A percentile compares a stretch with the other conserved stretches of the same genome.
Evolutionary conservation across 1,140 invertebrate species (phyloP).

Genomic region (Babylonia areolata): DNA sequence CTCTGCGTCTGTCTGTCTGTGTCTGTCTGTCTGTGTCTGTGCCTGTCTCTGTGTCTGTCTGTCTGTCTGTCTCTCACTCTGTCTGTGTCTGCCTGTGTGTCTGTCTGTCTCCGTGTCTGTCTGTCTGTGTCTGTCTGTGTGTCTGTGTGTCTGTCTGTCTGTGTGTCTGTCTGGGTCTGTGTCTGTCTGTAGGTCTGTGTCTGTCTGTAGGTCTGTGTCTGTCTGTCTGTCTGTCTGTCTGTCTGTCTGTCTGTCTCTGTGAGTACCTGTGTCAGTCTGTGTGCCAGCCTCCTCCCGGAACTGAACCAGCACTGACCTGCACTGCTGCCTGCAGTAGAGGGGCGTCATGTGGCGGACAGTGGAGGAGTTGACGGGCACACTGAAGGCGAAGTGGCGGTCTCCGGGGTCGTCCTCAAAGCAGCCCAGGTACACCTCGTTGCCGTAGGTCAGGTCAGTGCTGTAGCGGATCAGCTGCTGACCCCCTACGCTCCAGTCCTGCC

Average conservation of each 20-base stretch:
- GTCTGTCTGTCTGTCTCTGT: not conserved
- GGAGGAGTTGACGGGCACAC: constrained; percentile 24
- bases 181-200: too few species aligned
- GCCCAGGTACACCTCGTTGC: constrained; percentile 62
- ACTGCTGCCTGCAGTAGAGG: constrained; percentile 51
- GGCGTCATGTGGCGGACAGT: constrained; percentile 49
- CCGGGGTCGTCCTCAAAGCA: constrained; percentile 53
- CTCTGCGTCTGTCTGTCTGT: too few species aligned
- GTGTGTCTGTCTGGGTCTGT: too few species aligned
- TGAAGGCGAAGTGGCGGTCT: constrained; percentile 42
- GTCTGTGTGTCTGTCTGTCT: too few species aligned
- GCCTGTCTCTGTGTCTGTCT: too few species aligned
- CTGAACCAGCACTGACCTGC: constrained; percentile 57
- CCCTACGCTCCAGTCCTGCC: constrained; percentile 57
- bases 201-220: not conserved
- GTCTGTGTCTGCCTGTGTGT: too few species aligned
- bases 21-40: too few species aligned
- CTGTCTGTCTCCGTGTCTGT: too few species aligned
- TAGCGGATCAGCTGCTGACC: constrained; percentile 58
- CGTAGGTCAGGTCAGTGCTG: constrained; percentile 43
- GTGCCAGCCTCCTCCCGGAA: too few species aligned
- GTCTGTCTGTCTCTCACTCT: too few species aligned
- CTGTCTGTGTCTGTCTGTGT: too few species aligned
- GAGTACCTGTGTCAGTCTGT: not conserved
- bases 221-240: not conserved